These are phyloP conservation scores for Microvelia longipes DNA, from an alignment of 1,140 invertebrate species.

Conservation along the genomic window DNA sequence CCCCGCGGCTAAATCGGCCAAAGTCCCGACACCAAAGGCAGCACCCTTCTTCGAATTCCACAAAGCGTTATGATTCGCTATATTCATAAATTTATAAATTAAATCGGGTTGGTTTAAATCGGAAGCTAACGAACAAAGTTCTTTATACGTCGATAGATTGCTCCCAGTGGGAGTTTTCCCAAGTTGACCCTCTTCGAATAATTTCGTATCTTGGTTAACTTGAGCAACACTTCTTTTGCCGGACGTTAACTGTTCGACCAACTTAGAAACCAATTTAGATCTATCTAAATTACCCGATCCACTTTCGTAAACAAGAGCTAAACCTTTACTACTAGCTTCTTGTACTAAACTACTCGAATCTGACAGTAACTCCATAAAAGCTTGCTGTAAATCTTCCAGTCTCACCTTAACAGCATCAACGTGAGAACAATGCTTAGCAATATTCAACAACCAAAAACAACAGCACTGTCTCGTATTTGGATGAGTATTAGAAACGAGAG, in stretches of 20 bases:
- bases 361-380: conserved; percentile 73
- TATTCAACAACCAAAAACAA: conserved; percentile 68
- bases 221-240: conserved; percentile 54
- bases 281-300: conserved; percentile 49
- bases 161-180: conserved; percentile 74
- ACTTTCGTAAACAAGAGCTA: conserved; percentile 71
- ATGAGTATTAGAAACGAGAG: not conserved
- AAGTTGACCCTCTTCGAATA: conserved; percentile 74
- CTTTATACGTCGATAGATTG: conserved; percentile 79
- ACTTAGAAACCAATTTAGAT: conserved; percentile 50
- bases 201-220: conserved; percentile 63
- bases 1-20: conserved; percentile 61
- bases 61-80: conserved; percentile 82
- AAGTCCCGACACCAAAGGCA: conserved; percentile 76
- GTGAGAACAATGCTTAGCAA: conserved; percentile 62
- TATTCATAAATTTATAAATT: conserved; percentile 86
- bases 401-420: conserved; percentile 46
- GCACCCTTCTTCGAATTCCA: conserved; percentile 90
- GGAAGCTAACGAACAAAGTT: conserved; percentile 80
- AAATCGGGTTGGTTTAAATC: conserved; percentile 88
- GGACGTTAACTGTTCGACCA: conserved; percentile 65
- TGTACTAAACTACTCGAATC: conserved; percentile 76
- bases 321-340: conserved; percentile 78
- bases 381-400: conserved; percentile 54
- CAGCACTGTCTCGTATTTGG: conserved; percentile 35